Percentiles rank a stretch among this genome's conserved stretches.
Evolutionary conservation across 2,797 vertebrate species (phyloP).

Genomic region (Eidolon dupreanum): DNA sequence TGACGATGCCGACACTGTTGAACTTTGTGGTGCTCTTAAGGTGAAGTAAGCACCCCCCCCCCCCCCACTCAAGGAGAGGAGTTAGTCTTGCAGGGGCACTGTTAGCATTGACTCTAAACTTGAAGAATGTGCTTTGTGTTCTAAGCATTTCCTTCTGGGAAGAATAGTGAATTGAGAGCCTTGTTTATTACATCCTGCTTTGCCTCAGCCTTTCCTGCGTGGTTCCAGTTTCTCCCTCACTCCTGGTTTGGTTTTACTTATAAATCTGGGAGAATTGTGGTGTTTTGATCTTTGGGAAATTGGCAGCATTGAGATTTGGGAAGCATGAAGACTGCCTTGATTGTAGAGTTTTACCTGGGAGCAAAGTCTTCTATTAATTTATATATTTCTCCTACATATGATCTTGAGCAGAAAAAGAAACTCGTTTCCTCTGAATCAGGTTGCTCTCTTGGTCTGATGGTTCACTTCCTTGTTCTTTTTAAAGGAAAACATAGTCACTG

Average conservation of each 20-base stretch:
- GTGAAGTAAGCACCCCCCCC: constrained; percentile 78
- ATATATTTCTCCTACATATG: background rate
- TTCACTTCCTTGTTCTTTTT: background rate
- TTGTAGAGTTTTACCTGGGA: background rate
- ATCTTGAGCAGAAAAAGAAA: background rate
- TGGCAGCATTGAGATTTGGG: background rate
- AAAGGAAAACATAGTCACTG: background rate
- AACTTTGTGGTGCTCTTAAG: constrained; percentile 96
- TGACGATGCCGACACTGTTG: constrained; percentile 93
- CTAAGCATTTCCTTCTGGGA: rapidly evolving
- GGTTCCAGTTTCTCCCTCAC: background rate
- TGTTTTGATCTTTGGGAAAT: background rate
- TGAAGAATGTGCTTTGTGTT: background rate
- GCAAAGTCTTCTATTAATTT: no score
- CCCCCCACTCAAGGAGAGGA: no score
- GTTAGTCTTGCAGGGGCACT: rapidly evolving
- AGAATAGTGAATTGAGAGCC: constrained; percentile 8
- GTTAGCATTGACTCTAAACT: rapidly evolving
- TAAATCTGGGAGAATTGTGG: background rate
- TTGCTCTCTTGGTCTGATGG: background rate
- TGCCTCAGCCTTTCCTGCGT: background rate
- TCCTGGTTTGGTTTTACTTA: background rate
- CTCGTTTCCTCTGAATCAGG: background rate
- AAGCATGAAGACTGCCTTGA: background rate
- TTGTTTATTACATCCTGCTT: background rate